phyloP scores from a whole-genome alignment of 2,888 invertebrate genomes.

The Lithosia quadra region DNA sequence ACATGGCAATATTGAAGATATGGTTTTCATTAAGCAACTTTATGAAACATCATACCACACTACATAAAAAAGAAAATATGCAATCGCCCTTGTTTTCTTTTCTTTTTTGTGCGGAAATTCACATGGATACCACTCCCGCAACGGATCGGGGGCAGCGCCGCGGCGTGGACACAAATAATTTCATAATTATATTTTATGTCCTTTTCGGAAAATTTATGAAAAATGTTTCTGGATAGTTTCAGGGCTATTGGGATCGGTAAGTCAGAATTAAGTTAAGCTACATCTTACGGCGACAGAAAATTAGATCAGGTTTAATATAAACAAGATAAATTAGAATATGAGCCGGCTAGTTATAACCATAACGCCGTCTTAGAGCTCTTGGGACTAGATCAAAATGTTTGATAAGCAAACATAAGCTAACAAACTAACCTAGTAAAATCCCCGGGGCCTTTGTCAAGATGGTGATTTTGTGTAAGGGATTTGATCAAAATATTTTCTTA shows the following conservation, averaged over 20 bases:
- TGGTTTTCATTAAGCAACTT: too few species aligned
- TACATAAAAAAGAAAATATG: too few species aligned
- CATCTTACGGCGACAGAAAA: background rate
- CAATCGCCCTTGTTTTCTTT: too few species aligned
- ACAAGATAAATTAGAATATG: constrained; percentile 26
- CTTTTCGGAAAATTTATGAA: too few species aligned
- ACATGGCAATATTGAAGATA: background rate
- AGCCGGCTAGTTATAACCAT: constrained; percentile 24
- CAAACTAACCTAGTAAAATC: constrained; percentile 39
- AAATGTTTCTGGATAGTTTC: too few species aligned
- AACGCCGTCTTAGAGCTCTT: constrained; percentile 30
- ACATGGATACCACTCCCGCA: too few species aligned
- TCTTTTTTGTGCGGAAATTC: too few species aligned
- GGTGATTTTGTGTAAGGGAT: constrained; percentile 47
- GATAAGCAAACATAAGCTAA: constrained; percentile 43
- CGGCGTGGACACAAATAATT: too few species aligned
- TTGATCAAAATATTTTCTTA: constrained; percentile 48
- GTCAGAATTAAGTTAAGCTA: background rate
- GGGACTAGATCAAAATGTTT: constrained; percentile 33
- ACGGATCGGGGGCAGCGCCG: too few species aligned
- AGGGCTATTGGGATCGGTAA: background rate
- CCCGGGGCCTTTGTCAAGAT: constrained; percentile 43
- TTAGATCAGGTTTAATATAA: background rate
- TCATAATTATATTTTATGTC: too few species aligned
- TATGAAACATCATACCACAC: too few species aligned